Conservation (phyloP, 2,888 invertebrate species). For the Macrosiphum euphorbiae region DNA sequence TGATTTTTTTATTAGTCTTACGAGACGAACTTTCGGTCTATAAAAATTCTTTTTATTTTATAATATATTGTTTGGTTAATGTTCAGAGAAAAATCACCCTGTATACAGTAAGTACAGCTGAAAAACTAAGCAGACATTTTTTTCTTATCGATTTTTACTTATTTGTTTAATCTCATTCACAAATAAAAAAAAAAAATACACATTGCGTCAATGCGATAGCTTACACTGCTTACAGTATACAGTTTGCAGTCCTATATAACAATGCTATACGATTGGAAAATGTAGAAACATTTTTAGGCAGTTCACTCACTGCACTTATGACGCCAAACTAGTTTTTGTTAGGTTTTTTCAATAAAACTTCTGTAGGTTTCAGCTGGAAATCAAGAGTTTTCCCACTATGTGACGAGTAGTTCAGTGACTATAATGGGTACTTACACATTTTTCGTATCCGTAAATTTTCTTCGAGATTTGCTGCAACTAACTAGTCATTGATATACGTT, state of each 20-base stretch:
- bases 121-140: not conserved
- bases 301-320: not conserved
- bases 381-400: not conserved
- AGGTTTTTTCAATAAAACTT: not conserved
- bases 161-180: not conserved
- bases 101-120: not conserved
- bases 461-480: not conserved
- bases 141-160: not conserved
- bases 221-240: not conserved
- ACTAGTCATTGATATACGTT: not conserved
- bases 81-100: not conserved
- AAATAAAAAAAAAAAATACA: not conserved
- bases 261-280: not conserved
- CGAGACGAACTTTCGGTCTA: not conserved
- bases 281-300: not conserved
- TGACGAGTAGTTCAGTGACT: not conserved
- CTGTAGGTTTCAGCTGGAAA: not conserved
- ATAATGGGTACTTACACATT: not conserved
- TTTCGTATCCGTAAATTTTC: not conserved
- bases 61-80: not conserved
- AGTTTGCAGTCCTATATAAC: not conserved
- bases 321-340: not conserved
- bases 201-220: not conserved
- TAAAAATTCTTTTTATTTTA: not conserved
- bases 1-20: not conserved